These are phyloP conservation scores for Synaphobranchus kaupii DNA, from an alignment of 2,797 vertebrate genomes.

Conservation along the genomic window DNA sequence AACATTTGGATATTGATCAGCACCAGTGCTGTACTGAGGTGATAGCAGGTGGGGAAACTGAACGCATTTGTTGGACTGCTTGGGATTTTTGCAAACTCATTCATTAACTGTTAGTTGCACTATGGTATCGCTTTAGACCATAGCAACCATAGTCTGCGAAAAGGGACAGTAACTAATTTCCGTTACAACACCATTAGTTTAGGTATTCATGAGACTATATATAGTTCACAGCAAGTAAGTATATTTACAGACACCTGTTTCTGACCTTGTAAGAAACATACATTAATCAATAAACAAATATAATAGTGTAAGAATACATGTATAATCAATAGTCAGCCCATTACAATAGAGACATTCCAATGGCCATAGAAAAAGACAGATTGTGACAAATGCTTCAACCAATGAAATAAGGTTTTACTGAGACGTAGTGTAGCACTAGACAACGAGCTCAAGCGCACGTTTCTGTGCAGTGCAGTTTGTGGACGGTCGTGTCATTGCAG, in stretches of 20 bases:
- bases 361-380: neutral
- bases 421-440: neutral
- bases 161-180: neutral
- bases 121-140: neutral
- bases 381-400: no score
- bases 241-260: neutral
- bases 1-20: neutral
- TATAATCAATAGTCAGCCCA: neutral
- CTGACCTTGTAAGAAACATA: slow-evolving; percentile 1
- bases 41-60: neutral
- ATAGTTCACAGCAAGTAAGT: neutral
- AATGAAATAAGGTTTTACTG: neutral
- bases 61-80: neutral
- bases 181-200: neutral
- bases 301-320: neutral
- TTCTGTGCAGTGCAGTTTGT: neutral
- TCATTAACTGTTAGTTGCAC: neutral
- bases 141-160: neutral
- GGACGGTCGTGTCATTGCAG: neutral
- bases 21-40: neutral
- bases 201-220: neutral
- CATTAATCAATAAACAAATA: neutral
- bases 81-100: neutral
- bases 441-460: neutral
- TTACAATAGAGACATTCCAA: slow-evolving; percentile 13